Evolutionary conservation across 1,140 invertebrate genomes (phyloP).

Genomic region (Radopholus similis): DNA sequence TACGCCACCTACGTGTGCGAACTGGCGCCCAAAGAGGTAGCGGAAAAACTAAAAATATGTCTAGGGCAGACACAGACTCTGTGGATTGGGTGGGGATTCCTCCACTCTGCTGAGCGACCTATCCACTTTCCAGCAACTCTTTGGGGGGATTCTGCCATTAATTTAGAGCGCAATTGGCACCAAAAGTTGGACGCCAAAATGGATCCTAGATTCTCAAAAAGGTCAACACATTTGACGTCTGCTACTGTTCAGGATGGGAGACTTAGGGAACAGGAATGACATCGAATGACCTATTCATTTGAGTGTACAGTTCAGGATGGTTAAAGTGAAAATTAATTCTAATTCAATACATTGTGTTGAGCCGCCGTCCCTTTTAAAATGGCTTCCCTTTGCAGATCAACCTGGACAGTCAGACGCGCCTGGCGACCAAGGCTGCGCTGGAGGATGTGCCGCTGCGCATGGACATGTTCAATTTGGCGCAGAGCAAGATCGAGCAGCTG

Average conservation of each 20-base stretch:
- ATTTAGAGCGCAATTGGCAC: neutral
- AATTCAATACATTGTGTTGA: no score
- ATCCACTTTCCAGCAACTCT: neutral
- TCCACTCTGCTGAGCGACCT: neutral
- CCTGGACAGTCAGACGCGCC: constrained; percentile 41
- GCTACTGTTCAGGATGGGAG: no score
- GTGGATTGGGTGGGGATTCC: neutral
- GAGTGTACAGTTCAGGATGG: no score
- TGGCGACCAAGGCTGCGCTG: constrained; percentile 32
- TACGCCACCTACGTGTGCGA: constrained; percentile 33
- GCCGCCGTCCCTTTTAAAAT: no score
- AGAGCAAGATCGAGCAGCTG: constrained; percentile 40
- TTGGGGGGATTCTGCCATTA: neutral
- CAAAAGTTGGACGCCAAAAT: neutral
- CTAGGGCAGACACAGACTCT: neutral
- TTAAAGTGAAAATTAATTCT: neutral
- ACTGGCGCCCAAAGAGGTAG: constrained; percentile 38
- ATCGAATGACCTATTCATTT: no score
- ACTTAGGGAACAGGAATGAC: no score
- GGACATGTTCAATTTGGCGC: constrained; percentile 42
- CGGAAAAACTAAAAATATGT: neutral
- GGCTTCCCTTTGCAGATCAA: constrained; percentile 41
- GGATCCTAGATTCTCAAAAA: no score
- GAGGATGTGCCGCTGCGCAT: constrained; percentile 13
- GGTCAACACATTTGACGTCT: no score